phyloP scores from a whole-genome alignment of 2,113 vertebrate genomes.

The Excalfactoria chinensis region DNA sequence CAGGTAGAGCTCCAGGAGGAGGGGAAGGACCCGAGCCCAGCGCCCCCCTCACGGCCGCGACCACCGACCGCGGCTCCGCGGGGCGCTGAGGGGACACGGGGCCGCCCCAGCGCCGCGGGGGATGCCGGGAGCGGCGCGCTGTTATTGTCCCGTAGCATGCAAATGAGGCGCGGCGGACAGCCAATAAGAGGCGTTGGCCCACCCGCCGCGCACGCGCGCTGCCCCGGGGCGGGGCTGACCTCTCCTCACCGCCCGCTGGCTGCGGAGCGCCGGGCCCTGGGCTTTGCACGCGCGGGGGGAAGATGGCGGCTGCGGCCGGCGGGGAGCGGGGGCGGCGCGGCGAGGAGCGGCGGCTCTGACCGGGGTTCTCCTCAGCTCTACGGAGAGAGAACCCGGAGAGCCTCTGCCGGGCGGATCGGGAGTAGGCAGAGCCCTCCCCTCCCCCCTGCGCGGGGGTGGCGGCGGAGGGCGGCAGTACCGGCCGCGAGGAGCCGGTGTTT shows the following conservation, averaged over 20 bases:
- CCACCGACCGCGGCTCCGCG: neutral
- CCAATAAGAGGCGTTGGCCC: neutral
- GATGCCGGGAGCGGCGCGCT: neutral
- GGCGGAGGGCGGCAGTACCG: neutral
- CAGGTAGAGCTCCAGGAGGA: fast-evolving
- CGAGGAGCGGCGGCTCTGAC: slow-evolving; percentile 55
- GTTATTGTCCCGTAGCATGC: slow-evolving; percentile 42
- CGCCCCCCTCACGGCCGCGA: neutral
- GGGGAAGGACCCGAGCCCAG: neutral
- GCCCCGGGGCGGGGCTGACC: neutral
- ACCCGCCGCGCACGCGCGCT: neutral
- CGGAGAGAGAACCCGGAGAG: neutral
- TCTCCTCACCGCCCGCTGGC: neutral
- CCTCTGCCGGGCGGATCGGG: neutral
- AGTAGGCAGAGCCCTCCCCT: neutral
- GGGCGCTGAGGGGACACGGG: neutral
- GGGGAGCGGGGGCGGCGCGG: slow-evolving; percentile 18
- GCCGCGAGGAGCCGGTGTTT: slow-evolving; percentile 16
- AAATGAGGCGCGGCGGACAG: neutral
- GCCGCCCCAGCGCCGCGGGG: neutral
- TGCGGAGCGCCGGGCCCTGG: neutral
- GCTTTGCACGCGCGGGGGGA: slow-evolving; percentile 10
- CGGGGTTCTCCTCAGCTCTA: slow-evolving; percentile 2
- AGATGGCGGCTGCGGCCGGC: slow-evolving; percentile 68
- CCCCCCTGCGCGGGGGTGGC: neutral